A percentile compares a stretch with the other conserved stretches of the same genome.
phyloP scores from a whole-genome alignment of 2,888 invertebrate genomes.

The Pollenia angustigena region DNA sequence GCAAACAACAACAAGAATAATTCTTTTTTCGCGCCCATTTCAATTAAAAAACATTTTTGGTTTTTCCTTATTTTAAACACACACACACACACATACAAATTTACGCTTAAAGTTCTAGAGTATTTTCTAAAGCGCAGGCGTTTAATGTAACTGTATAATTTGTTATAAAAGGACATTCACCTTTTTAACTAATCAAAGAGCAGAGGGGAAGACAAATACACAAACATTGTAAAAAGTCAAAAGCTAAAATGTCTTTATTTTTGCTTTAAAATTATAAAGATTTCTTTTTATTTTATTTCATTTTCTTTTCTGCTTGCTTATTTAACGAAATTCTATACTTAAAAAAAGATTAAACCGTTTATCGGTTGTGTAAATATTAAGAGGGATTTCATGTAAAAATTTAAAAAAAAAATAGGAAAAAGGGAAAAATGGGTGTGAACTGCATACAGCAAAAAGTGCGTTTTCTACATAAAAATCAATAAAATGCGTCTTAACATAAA shows the following conservation, averaged over 20 bases:
- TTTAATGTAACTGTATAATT: constrained; percentile 48
- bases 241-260: constrained; percentile 20
- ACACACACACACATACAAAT: not conserved
- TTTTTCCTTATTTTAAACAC: not conserved
- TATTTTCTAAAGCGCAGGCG: constrained; percentile 61
- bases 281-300: constrained; percentile 1
- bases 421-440: constrained; percentile 71
- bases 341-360: constrained; percentile 36
- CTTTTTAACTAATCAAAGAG: constrained; percentile 49
- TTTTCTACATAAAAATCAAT: constrained; percentile 70
- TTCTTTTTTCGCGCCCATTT: constrained; percentile 63
- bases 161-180: constrained; percentile 73
- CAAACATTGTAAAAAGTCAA: constrained; percentile 40
- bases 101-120: constrained; percentile 52
- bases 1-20: not conserved
- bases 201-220: not conserved
- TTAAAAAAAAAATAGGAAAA: not conserved
- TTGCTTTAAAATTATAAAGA: not conserved
- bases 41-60: constrained; percentile 1
- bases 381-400: not conserved
- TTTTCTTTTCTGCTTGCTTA: not conserved
- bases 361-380: constrained; percentile 42
- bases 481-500: constrained; percentile 67
- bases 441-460: constrained; percentile 54
- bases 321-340: constrained; percentile 50